Conservation (phyloP, 1,140 invertebrate genomes). For the Apis florea region DNA sequence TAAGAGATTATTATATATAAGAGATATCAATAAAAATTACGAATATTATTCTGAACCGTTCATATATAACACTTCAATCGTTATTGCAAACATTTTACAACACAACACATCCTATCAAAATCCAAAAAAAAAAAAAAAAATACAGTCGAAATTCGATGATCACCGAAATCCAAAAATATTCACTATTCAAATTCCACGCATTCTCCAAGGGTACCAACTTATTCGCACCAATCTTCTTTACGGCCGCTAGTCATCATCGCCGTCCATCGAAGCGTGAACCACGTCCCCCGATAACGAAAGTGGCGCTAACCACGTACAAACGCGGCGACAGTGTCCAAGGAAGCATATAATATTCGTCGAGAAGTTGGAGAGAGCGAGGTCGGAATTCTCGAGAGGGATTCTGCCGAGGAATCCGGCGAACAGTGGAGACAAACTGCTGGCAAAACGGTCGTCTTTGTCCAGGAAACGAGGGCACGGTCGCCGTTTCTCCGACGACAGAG, state of each 20-base stretch:
- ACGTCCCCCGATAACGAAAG: background rate
- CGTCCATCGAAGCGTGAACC: background rate
- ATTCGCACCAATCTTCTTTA: background rate
- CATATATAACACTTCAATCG: too few relatives aligned
- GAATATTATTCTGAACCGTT: too few relatives aligned
- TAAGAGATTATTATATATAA: too few relatives aligned
- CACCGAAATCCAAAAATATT: background rate
- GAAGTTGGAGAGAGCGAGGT: background rate
- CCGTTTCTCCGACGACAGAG: slow-evolving; percentile 36
- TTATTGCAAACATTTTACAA: too few relatives aligned
- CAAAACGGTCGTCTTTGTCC: slow-evolving; percentile 65
- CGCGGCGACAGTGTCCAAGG: background rate
- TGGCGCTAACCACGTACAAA: background rate
- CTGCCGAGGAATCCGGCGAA: slow-evolving; percentile 37
- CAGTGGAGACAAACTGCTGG: slow-evolving; percentile 47
- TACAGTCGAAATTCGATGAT: too few relatives aligned
- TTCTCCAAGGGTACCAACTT: background rate
- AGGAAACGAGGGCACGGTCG: slow-evolving; percentile 64
- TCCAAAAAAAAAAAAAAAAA: too few relatives aligned
- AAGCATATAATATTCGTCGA: slow-evolving; percentile 20
- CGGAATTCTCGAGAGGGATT: slow-evolving; percentile 32
- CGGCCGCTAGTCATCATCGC: background rate
- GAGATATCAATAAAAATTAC: too few relatives aligned
- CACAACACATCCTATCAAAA: too few relatives aligned
- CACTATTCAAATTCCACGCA: background rate